phyloP scores from a whole-genome alignment of 2,888 invertebrate genomes.

The Calameuta pallipes region DNA sequence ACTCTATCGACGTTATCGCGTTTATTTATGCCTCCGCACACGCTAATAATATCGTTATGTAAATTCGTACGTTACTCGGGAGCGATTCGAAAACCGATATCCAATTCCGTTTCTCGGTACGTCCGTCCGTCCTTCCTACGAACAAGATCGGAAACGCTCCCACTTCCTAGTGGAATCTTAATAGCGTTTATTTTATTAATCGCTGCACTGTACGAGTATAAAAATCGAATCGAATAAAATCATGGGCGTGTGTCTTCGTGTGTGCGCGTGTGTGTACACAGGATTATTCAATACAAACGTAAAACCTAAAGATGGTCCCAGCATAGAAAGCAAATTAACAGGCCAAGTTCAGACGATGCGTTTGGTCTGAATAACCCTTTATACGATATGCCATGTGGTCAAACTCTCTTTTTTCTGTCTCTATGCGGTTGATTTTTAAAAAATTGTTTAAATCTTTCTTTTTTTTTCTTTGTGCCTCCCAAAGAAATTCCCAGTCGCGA shows the following conservation, averaged over 20 bases:
- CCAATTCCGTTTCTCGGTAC: background rate
- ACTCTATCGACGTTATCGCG: slow-evolving; percentile 41
- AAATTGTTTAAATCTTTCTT: background rate
- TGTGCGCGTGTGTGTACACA: no score
- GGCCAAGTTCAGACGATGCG: no score
- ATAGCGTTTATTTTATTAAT: background rate
- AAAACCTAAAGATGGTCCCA: no score
- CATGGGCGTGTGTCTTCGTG: no score
- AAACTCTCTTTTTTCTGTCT: background rate
- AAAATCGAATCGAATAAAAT: background rate
- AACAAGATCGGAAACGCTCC: background rate
- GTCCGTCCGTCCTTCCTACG: background rate
- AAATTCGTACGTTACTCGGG: slow-evolving; percentile 33
- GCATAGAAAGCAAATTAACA: no score
- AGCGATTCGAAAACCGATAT: slow-evolving; percentile 27
- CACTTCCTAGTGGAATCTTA: background rate
- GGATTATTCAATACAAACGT: no score
- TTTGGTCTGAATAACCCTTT: no score
- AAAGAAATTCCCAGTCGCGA: slow-evolving; percentile 1
- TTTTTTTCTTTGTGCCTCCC: background rate
- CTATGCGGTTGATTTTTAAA: background rate
- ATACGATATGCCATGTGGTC: background rate
- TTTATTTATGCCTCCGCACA: slow-evolving; percentile 49
- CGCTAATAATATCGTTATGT: slow-evolving; percentile 59
- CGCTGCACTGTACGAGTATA: background rate